phyloP scores from a whole-genome alignment of 2,797 vertebrate genomes.

The Galago senegalensis region DNA sequence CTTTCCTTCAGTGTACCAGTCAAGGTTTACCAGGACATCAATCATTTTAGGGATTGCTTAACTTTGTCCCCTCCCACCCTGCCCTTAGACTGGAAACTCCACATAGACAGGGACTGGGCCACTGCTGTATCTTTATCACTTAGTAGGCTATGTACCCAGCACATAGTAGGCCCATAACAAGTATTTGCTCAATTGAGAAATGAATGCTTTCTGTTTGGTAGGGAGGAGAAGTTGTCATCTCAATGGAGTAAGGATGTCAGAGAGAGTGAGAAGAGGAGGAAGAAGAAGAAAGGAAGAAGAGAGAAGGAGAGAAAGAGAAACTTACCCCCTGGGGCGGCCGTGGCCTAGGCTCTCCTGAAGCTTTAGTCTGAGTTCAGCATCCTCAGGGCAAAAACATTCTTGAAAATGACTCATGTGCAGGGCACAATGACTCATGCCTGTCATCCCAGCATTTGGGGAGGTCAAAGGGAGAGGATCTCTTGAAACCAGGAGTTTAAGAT shows the following conservation, averaged over 20 bases:
- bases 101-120: background rate
- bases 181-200: background rate
- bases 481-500: background rate
- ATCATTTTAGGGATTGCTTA: background rate
- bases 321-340: accelerated
- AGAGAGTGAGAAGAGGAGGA: background rate
- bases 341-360: background rate
- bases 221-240: no score
- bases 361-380: background rate
- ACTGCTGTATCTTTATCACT: background rate
- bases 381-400: background rate
- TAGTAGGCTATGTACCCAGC: background rate
- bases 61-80: background rate
- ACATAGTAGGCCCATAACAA: background rate
- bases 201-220: background rate
- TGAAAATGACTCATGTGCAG: background rate
- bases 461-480: background rate
- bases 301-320: background rate
- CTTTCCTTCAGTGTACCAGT: background rate
- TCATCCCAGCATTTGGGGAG: background rate
- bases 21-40: background rate
- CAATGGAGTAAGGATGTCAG: background rate
- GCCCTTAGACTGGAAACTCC: background rate
- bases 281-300: background rate
- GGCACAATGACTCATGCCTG: background rate